Percentiles rank a stretch among this genome's conserved stretches.
phyloP scores from a whole-genome alignment of 2,113 vertebrate genomes.

The Tragelaphus imberbis region DNA sequence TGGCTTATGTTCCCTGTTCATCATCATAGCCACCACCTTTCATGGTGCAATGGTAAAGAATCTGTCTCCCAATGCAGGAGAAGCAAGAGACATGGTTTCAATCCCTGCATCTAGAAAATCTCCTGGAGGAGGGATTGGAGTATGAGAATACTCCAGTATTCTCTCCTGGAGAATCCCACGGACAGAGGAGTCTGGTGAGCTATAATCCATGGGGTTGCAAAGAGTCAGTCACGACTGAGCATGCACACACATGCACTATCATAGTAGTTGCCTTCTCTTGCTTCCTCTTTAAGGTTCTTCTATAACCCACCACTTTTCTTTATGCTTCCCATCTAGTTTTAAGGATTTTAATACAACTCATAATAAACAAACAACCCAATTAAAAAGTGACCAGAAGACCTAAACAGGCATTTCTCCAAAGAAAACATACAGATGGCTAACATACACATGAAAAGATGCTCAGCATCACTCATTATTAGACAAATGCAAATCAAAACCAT shows the following conservation, averaged over 20 bases:
- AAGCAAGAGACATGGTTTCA: not conserved
- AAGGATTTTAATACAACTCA: not conserved
- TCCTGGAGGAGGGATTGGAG: not conserved
- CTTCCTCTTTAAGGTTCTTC: not conserved
- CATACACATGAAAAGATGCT: not conserved
- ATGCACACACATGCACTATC: rapidly evolving
- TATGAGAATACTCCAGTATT: not conserved
- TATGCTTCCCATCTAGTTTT: not conserved
- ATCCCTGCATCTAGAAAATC: not conserved
- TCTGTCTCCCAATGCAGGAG: not conserved
- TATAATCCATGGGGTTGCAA: not conserved
- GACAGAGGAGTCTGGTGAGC: not conserved
- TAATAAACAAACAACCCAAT: not conserved
- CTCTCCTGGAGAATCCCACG: not conserved
- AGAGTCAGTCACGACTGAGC: not conserved
- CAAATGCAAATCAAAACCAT: not conserved
- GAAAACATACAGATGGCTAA: not conserved
- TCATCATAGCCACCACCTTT: not conserved
- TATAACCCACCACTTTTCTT: not conserved
- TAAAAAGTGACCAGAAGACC: not conserved
- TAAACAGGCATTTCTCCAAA: not conserved
- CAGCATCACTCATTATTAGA: not conserved
- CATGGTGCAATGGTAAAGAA: not conserved
- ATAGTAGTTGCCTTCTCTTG: not conserved
- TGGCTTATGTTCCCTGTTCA: not conserved